Conservation (phyloP, 1,140 invertebrate species). For the Drosophila neocordata region DNA sequence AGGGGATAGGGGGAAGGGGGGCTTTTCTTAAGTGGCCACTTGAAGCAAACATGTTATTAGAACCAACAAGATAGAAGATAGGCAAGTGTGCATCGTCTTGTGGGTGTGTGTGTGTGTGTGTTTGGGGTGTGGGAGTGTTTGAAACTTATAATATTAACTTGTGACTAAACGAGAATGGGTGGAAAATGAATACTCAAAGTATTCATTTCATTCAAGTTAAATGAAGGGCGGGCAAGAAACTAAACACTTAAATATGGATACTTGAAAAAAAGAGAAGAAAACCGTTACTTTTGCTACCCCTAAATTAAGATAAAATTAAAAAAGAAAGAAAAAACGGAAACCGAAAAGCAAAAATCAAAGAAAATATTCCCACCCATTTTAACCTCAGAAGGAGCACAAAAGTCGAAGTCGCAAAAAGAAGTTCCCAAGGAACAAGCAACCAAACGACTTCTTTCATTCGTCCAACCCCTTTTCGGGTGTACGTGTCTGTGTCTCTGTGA, state of each 20-base stretch:
- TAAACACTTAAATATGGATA: neutral
- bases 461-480: constrained; percentile 26
- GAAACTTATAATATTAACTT: constrained; percentile 62
- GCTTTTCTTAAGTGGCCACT: constrained; percentile 61
- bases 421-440: constrained; percentile 53
- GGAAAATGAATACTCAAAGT: constrained; percentile 18
- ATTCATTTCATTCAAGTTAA: constrained; percentile 28
- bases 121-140: constrained; percentile 29
- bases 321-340: constrained; percentile 8
- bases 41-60: constrained; percentile 62
- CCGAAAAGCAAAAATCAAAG: constrained; percentile 49
- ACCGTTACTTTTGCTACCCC: constrained; percentile 30
- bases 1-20: neutral
- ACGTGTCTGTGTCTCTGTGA: too few species aligned
- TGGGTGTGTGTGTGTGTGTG: constrained; percentile 1
- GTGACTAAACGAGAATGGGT: constrained; percentile 31
- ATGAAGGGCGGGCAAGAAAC: constrained; percentile 13
- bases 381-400: constrained; percentile 54
- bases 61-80: constrained; percentile 16
- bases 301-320: neutral
- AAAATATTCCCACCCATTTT: constrained; percentile 81
- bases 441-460: constrained; percentile 11
- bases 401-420: constrained; percentile 49
- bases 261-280: constrained; percentile 32
- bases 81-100: constrained; percentile 3